These are phyloP conservation scores for Gila robusta DNA, from an alignment of 2,797 vertebrate species.

Conservation along the genomic window DNA sequence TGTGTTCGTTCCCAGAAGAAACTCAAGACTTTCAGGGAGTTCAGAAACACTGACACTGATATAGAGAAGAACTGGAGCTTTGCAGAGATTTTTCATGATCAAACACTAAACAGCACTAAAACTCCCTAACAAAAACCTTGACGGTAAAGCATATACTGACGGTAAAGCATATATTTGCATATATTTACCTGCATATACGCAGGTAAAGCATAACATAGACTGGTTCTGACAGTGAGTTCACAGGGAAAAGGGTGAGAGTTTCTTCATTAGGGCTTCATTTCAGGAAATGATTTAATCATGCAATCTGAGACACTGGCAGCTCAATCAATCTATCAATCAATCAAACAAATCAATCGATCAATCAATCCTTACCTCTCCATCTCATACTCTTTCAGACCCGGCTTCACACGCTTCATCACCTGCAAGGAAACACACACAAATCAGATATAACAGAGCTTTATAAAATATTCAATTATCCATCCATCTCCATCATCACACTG, in stretches of 20 bases:
- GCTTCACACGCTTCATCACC: constrained; percentile 91
- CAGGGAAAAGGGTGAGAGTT: background rate
- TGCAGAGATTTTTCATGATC: too few relatives aligned
- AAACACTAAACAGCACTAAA: too few relatives aligned
- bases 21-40: too few relatives aligned
- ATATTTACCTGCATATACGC: too few relatives aligned
- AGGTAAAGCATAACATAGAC: too few relatives aligned
- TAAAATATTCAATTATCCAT: constrained; percentile 29
- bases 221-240: background rate
- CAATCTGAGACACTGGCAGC: constrained; percentile 39
- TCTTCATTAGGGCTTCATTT: background rate
- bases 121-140: background rate
- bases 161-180: too few relatives aligned
- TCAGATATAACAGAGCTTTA: background rate
- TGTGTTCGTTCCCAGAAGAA: too few relatives aligned
- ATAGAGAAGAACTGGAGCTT: too few relatives aligned
- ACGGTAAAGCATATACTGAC: too few relatives aligned
- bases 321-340: constrained; percentile 13
- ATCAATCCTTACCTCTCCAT: constrained; percentile 88
- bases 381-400: constrained; percentile 92
- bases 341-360: constrained; percentile 36
- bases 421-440: constrained; percentile 64
- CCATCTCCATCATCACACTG: background rate
- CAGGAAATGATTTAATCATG: background rate
- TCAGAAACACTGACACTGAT: too few relatives aligned